These are phyloP conservation scores for cattle (Bos taurus) DNA, from an alignment of 2,113 vertebrate species.

Conservation along the genomic window DNA sequence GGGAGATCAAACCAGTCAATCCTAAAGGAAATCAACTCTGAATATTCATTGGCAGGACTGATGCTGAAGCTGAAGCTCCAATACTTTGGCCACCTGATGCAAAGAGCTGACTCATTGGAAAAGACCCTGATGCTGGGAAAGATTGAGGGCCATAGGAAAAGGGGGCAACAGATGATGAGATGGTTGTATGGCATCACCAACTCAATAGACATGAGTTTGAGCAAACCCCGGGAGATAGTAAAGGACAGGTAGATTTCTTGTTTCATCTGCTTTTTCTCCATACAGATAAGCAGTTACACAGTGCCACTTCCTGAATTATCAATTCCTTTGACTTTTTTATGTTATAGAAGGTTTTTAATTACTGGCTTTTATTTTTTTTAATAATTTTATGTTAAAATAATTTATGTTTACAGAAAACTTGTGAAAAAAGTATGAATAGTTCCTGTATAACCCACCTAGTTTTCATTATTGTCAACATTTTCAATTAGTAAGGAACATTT, in stretches of 20 bases:
- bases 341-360: not conserved
- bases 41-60: not conserved
- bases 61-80: not conserved
- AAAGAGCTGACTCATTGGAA: not conserved
- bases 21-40: not conserved
- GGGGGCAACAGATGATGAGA: not conserved
- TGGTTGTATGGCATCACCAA: accelerated
- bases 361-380: not conserved
- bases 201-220: not conserved
- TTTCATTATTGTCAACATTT: not conserved
- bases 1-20: not conserved
- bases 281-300: not conserved
- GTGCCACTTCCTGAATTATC: not conserved
- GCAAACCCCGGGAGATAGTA: not conserved
- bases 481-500: not conserved
- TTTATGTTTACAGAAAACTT: not conserved
- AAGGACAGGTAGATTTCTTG: not conserved
- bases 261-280: not conserved
- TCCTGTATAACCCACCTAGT: not conserved
- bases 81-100: not conserved
- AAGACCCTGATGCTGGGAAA: not conserved
- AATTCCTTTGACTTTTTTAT: not conserved
- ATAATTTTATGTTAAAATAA: not conserved
- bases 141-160: not conserved
- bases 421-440: not conserved